phyloP scores from a whole-genome alignment of 2,888 invertebrate genomes.

The Cheilosia variabilis region DNA sequence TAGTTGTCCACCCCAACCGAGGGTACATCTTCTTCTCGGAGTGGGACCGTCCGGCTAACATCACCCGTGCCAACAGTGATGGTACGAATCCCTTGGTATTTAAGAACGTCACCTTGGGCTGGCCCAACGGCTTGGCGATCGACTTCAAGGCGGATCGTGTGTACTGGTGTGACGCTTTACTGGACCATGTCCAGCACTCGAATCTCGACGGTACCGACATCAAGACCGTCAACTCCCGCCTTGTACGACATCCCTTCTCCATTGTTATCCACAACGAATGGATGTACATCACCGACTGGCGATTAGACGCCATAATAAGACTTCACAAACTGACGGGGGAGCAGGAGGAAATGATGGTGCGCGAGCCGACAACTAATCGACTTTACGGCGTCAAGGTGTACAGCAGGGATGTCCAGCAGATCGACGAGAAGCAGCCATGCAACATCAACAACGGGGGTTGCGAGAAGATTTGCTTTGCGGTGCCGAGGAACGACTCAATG shows the following conservation, averaged over 20 bases:
- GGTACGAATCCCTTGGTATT: constrained; percentile 94
- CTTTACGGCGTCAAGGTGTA: constrained; percentile 96
- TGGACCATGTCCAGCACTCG: constrained; percentile 98
- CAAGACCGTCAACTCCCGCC: constrained; percentile 92
- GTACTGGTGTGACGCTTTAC: constrained; percentile 98
- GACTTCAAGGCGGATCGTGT: constrained; percentile 94
- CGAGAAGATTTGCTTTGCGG: constrained; percentile 97
- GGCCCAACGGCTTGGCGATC: constrained; percentile 98
- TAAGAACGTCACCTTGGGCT: constrained; percentile 95
- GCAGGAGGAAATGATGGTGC: constrained; percentile 92
- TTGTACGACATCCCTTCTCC: constrained; percentile 95
- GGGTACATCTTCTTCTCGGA: constrained; percentile 98
- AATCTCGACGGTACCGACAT: constrained; percentile 96
- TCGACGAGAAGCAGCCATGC: constrained; percentile 92
- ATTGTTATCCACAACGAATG: constrained; percentile 95
- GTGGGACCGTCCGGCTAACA: constrained; percentile 98
- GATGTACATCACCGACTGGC: constrained; percentile 99
- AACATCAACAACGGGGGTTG: constrained; percentile 94
- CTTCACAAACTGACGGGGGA: constrained; percentile 95
- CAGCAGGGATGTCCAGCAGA: constrained; percentile 89
- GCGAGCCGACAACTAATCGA: constrained; percentile 95
- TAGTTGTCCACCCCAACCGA: constrained; percentile 97
- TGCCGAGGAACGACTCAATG: constrained; percentile 86
- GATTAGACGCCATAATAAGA: constrained; percentile 96
- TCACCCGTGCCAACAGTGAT: constrained; percentile 95